Percentiles rank a stretch among this genome's conserved stretches.
These are phyloP conservation scores for Nesidiocoris tenuis DNA, from an alignment of 2,888 invertebrate species.

Conservation along the genomic window DNA sequence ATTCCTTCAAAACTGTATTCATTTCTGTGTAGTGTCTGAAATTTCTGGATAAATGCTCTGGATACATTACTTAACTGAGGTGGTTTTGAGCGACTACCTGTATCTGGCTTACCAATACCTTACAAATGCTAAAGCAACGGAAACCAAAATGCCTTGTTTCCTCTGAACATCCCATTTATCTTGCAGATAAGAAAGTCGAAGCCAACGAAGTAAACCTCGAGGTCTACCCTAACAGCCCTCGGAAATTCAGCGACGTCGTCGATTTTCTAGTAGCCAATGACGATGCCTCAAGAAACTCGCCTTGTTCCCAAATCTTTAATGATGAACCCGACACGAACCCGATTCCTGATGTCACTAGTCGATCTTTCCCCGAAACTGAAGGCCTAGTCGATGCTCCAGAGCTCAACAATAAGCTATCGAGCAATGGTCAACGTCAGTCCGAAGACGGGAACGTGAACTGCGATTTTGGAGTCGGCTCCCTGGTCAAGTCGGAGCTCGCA, in stretches of 20 bases:
- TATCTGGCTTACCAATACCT: too few species aligned
- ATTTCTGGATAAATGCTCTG: too few species aligned
- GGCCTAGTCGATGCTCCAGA: constrained; percentile 47
- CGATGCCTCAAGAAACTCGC: constrained; percentile 3
- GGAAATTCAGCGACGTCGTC: constrained; percentile 53
- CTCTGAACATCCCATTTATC: too few species aligned
- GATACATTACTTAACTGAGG: too few species aligned
- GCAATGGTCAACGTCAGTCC: background rate
- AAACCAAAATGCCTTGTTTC: too few species aligned
- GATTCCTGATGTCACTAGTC: constrained; percentile 57
- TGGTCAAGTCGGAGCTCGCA: background rate
- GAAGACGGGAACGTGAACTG: background rate
- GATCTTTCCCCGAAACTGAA: constrained; percentile 62
- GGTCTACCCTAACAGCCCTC: constrained; percentile 58
- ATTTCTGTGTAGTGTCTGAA: too few species aligned
- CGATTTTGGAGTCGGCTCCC: background rate
- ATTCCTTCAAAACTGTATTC: too few species aligned
- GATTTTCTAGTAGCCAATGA: constrained; percentile 4
- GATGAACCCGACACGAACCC: constrained; percentile 44
- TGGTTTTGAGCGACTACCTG: too few species aligned
- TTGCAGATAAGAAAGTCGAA: constrained; percentile 32
- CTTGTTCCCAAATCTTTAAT: too few species aligned
- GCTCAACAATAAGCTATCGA: background rate
- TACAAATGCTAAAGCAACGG: too few species aligned
- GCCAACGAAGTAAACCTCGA: constrained; percentile 56